Base-by-base conservation (phyloP, 2,113 vertebrate genomes). In the Gopherus flavomarginatus region DNA sequence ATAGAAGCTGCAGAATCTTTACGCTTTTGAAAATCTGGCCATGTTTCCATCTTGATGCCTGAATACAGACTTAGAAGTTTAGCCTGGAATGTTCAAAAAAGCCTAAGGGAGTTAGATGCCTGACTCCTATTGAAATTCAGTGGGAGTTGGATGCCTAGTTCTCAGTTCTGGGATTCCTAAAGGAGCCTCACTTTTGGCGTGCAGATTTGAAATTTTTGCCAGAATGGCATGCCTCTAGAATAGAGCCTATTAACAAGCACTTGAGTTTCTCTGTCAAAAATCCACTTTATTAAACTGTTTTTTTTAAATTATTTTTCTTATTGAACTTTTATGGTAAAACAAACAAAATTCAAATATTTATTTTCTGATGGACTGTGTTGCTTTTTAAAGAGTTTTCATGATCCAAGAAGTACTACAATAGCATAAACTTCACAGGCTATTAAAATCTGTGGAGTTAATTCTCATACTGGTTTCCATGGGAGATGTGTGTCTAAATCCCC, bases 41-140 rank as follows among this genome's bases (percentile, higher is more conserved):
- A 57, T 1, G 16, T 19, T 94, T 47, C 21, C 5, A 38, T 38
- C 9, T 72, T 17, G 19, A 72, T 72, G 65, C 19, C 65, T 22
- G 5, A 72, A 38, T 16, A 72, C 65, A 38, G 35, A 11, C 17
- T 38, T 38, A 8, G 65, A 72, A 38, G 65, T 17, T 38, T 54
- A 87, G 6, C 29, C 22, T 87, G 27, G 27, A 56, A 8, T 50
- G 24, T 24, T 93, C 65, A 59, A 91, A 87, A 80, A 31, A 13
- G 54, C 5, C 0, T 0, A 0, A 86, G 44, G 27, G 91, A 29
- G 53, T 79, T 6, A 77, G 90, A 82, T 0, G 1, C n/a, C 13
- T 44, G 0, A 4, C 1, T 2, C 4, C 0, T 59, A 0, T 54
- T 57, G 19, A 88, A 82, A 6, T 83, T 35, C 87, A 54, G 21